phyloP scores from a whole-genome alignment of 2,113 vertebrate species.

The Hippocampus barbouri region DNA sequence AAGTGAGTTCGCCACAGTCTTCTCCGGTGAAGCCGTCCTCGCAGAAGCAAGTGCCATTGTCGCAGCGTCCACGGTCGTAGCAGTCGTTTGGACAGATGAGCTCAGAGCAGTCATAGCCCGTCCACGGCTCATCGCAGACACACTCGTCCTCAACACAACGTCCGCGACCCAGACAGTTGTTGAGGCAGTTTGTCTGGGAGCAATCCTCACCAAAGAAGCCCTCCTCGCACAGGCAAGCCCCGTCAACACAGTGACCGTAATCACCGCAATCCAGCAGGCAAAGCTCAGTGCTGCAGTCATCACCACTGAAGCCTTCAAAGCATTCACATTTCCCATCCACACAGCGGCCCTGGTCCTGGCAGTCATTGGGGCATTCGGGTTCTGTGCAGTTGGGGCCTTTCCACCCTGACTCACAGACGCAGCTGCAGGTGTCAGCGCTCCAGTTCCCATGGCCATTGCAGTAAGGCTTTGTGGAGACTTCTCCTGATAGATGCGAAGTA shows the following conservation, averaged over 20 bases:
- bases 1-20: slow-evolving; percentile 84
- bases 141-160: slow-evolving; percentile 88
- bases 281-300: slow-evolving; percentile 81
- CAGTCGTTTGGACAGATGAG: slow-evolving; percentile 95
- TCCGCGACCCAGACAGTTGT: slow-evolving; percentile 85
- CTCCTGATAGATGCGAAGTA: slow-evolving; percentile 68
- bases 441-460: slow-evolving; percentile 91
- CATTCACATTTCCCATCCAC: slow-evolving; percentile 83
- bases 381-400: slow-evolving; percentile 83
- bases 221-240: slow-evolving; percentile 81
- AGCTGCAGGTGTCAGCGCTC: slow-evolving; percentile 80
- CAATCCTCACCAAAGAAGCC: slow-evolving; percentile 86
- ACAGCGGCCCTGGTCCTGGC: slow-evolving; percentile 93
- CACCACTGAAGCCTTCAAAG: slow-evolving; percentile 84
- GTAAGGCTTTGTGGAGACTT: slow-evolving; percentile 82
- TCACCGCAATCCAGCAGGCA: slow-evolving; percentile 80
- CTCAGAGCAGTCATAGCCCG: slow-evolving; percentile 87
- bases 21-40: slow-evolving; percentile 85
- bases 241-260: slow-evolving; percentile 81
- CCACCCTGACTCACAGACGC: slow-evolving; percentile 81
- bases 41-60: slow-evolving; percentile 90
- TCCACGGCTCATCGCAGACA: slow-evolving; percentile 86
- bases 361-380: slow-evolving; percentile 81
- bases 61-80: slow-evolving; percentile 90
- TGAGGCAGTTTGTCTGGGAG: slow-evolving; percentile 80